These are phyloP conservation scores for Pseudachorutes palmiensis DNA, from an alignment of 1,140 invertebrate species.

Conservation along the genomic window DNA sequence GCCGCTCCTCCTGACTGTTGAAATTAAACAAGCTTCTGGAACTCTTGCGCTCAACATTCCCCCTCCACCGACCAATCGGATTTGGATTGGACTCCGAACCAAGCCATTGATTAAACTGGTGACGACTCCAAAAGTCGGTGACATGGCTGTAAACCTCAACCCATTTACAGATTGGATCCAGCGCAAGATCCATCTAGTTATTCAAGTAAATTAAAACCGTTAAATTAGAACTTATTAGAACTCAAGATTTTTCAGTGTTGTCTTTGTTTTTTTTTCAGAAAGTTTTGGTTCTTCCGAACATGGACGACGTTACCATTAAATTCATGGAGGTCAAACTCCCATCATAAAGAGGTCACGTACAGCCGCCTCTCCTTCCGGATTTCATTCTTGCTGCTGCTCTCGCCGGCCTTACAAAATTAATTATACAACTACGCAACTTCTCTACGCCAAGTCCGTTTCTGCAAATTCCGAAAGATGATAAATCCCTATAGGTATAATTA, in stretches of 20 bases:
- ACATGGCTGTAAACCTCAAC: conserved; percentile 38
- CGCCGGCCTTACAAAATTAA: no score
- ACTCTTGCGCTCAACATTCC: conserved; percentile 85
- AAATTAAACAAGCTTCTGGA: conserved; percentile 72
- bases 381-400: no score
- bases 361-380: no score
- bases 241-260: background rate
- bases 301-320: conserved; percentile 51
- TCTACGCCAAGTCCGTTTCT: no score
- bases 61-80: conserved; percentile 79
- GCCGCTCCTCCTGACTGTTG: conserved; percentile 78
- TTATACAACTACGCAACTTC: no score
- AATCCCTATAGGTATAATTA: no score
- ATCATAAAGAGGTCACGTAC: no score
- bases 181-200: conserved; percentile 30
- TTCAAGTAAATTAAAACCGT: conserved; percentile 25
- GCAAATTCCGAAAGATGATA: no score
- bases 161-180: conserved; percentile 28
- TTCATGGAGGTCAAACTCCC: conserved; percentile 35
- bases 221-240: background rate
- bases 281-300: conserved; percentile 54
- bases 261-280: conserved; percentile 27
- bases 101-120: conserved; percentile 30
- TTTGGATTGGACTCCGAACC: conserved; percentile 56
- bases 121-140: conserved; percentile 39